phyloP scores from a whole-genome alignment of 2,113 vertebrate genomes.

The Ariopsis seemanni region DNA sequence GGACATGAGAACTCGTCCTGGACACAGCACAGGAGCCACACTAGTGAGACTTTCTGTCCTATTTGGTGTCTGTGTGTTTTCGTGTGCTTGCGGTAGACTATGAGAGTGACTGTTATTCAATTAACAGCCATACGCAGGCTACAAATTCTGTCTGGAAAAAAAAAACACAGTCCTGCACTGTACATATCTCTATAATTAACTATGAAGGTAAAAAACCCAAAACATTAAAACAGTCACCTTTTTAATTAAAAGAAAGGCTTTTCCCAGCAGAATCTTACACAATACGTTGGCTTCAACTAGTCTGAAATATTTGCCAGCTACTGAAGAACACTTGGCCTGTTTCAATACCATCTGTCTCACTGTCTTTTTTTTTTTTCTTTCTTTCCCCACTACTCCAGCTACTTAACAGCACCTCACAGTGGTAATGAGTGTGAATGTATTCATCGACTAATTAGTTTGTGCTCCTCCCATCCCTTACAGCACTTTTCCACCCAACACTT shows the following conservation, averaged over 20 bases:
- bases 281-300: background rate
- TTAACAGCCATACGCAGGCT: background rate
- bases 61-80: background rate
- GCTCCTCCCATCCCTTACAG: background rate
- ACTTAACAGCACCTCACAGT: background rate
- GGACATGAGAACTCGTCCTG: constrained; percentile 83
- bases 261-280: background rate
- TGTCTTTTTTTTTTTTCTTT: background rate
- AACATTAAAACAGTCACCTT: background rate
- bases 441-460: background rate
- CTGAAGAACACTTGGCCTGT: background rate
- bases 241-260: background rate
- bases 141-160: background rate
- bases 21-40: constrained; percentile 79
- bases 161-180: background rate
- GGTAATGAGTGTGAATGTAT: background rate
- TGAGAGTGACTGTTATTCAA: background rate
- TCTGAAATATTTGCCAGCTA: background rate
- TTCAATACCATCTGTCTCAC: background rate
- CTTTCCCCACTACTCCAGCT: background rate
- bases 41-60: constrained; percentile 73
- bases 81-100: background rate
- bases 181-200: background rate
- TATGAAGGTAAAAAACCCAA: background rate
- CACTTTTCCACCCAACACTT: background rate